Evolutionary conservation across 2,888 invertebrate species (phyloP), one percentile per base, ranked within the genome.

Genomic region (Callyntrura guangdongensis): DNA sequence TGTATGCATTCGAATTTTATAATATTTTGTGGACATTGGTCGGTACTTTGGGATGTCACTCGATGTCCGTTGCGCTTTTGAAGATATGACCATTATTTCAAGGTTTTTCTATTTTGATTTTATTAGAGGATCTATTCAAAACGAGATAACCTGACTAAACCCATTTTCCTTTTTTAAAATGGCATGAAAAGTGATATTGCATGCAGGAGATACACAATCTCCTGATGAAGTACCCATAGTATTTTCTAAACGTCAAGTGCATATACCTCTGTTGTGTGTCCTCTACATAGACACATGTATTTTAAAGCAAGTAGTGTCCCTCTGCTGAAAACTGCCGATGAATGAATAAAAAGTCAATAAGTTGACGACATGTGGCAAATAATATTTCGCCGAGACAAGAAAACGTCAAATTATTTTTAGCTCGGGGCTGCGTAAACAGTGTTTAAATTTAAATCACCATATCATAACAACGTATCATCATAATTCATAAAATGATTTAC

Each of bases 321-420:
- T 6, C 2, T 36, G 36, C 2, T 36, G 36, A 36, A 36, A 4
- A 4, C 36, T 36, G 36, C 14, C 61, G 61, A 45, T 82, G 77
- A n/a, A 89, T 67, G 84, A 85, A 85, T 89, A 64, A 47, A 84
- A 83, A 59, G 84, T 27, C 36, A 56, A 87, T 74, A 74, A 25
- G 49, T 79, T 85, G 84, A 85, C 77, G 84, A 85, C 77, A 77
- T 85, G 47, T 77, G 84, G 84, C 85, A 85, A 79, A 79, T 56
- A 47, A 12, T 88, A 79, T 49, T 56, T 59, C 17, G 45, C 22
- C 20, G 59, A 47, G 45, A 20, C 72, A 74, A 79, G 56, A 79
- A 17, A 83, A 61, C 64, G 47, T 86, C 36, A 36, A 36, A 36
- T 36, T 36, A 36, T 36, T 36, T 56, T 74, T 53, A 36, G 61